phyloP scores from a whole-genome alignment of 1,140 invertebrate genomes.

The Centruroides sculpturatus region DNA sequence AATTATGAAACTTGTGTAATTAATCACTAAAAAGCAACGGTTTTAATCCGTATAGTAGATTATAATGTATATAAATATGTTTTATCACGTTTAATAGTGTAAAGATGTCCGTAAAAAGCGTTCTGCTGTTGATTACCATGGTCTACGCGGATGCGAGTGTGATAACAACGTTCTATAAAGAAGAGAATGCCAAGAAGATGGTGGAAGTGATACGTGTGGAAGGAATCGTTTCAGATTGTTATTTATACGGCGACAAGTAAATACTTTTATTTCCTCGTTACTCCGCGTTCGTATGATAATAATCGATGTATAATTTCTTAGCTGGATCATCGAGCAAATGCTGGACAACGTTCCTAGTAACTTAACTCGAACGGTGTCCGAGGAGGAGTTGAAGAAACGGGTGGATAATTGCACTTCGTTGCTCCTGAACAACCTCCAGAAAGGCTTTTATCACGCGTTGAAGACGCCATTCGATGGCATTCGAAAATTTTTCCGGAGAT shows the following conservation, averaged over 20 bases:
- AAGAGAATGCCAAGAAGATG: neutral
- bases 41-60: too few relatives aligned
- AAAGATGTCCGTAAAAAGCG: too few relatives aligned
- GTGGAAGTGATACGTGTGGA: neutral
- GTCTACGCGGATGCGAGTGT: too few relatives aligned
- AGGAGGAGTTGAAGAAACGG: neutral
- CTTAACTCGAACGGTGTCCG: neutral
- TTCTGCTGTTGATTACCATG: too few relatives aligned
- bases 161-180: neutral
- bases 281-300: too few relatives aligned
- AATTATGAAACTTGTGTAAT: too few relatives aligned
- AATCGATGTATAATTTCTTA: neutral
- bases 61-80: too few relatives aligned
- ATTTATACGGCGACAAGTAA: slow-evolving; percentile 5
- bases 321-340: neutral
- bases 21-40: too few relatives aligned
- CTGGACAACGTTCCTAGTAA: neutral
- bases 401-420: neutral
- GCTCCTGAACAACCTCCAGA: neutral
- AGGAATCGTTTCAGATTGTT: slow-evolving; percentile 2
- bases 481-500: slow-evolving; percentile 1
- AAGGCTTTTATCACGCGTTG: neutral
- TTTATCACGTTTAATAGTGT: too few relatives aligned
- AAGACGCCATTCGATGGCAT: neutral
- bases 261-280: neutral